These are phyloP conservation scores for Phortica magna DNA, from an alignment of 2,888 invertebrate species.

Conservation along the genomic window DNA sequence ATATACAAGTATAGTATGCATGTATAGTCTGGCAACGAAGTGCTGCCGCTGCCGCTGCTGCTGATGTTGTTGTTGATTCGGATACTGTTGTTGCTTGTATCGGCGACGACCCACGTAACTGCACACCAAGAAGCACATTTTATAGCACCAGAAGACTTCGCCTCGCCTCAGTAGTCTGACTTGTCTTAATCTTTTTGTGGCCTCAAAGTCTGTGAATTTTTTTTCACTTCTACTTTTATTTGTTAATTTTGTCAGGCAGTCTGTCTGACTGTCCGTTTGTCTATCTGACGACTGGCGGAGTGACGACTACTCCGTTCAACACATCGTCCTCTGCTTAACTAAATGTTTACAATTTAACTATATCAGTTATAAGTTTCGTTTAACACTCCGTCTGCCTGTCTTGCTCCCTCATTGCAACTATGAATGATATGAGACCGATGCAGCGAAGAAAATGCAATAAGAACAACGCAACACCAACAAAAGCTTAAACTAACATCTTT, in stretches of 20 bases:
- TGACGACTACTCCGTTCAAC: background rate
- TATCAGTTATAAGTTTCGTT: slow-evolving; percentile 1
- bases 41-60: background rate
- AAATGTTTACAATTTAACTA: background rate
- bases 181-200: background rate
- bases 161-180: background rate
- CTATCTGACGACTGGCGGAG: background rate
- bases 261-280: slow-evolving; percentile 6
- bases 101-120: background rate
- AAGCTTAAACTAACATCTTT: no score
- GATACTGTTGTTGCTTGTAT: background rate
- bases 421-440: background rate
- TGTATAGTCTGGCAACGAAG: background rate
- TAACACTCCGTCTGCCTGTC: background rate
- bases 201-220: background rate
- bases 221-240: background rate
- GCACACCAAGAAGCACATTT: background rate
- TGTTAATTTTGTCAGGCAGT: no score
- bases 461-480: no score
- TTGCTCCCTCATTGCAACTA: slow-evolving; percentile 16
- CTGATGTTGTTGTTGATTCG: background rate
- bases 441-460: background rate
- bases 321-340: background rate
- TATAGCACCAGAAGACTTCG: background rate
- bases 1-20: background rate